These are phyloP conservation scores for Tamias sibiricus DNA, from an alignment of 2,113 vertebrate species.

Conservation along the genomic window DNA sequence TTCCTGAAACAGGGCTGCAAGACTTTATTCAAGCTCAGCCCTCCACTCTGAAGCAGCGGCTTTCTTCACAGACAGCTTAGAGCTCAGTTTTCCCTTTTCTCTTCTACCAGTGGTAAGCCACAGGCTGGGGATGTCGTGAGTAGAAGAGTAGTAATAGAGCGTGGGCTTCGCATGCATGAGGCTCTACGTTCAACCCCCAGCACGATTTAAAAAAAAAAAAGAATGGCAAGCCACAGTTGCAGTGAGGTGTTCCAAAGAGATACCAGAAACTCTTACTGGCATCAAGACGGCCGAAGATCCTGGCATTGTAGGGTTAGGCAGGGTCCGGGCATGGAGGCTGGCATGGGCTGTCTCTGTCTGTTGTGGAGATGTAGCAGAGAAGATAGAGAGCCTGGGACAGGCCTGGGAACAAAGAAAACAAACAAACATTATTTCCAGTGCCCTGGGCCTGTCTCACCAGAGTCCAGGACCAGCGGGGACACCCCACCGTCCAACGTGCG, in stretches of 20 bases:
- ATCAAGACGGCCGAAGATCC: slow-evolving; percentile 98
- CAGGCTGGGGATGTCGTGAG: too few species aligned
- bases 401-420: slow-evolving; percentile 87
- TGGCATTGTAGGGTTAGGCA: slow-evolving; percentile 98
- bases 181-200: too few species aligned
- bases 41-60: neutral
- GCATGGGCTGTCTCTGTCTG: slow-evolving; percentile 99
- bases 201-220: neutral
- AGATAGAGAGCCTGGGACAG: slow-evolving; percentile 98
- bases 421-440: slow-evolving; percentile 59
- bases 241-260: neutral
- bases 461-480: slow-evolving; percentile 26
- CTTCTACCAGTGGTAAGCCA: neutral
- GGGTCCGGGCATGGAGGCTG: slow-evolving; percentile 99
- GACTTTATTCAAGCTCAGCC: neutral
- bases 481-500: neutral
- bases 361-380: slow-evolving; percentile 98
- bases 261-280: slow-evolving; percentile 92
- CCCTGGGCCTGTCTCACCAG: neutral
- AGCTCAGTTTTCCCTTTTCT: neutral
- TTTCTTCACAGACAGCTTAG: neutral
- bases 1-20: too few species aligned
- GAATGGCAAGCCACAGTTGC: neutral
- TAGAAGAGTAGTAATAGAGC: neutral
- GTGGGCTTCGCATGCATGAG: too few species aligned